phyloP scores from a whole-genome alignment of 2,797 vertebrate genomes.

The Carduelis carduelis region DNA sequence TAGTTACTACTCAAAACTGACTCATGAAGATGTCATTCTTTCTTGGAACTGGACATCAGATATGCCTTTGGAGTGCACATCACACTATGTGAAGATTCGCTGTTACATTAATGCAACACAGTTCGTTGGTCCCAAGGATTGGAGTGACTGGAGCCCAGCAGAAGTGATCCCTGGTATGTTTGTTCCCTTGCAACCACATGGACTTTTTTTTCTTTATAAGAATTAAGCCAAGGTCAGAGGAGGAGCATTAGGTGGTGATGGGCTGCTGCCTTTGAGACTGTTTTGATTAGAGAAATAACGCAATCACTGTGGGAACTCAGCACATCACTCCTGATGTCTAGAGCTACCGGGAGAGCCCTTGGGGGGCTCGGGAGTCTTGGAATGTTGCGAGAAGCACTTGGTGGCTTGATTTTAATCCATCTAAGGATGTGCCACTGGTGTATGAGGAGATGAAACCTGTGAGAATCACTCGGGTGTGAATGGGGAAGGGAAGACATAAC shows the following conservation, averaged over 20 bases:
- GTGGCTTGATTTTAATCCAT: no score
- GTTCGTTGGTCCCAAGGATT: constrained; percentile 62
- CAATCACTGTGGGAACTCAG: no score
- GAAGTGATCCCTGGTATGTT: constrained; percentile 70
- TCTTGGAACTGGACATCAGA: constrained; percentile 78
- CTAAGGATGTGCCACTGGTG: no score
- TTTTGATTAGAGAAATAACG: not conserved
- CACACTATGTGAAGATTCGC: constrained; percentile 69
- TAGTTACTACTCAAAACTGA: constrained; percentile 55
- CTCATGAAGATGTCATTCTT: constrained; percentile 16
- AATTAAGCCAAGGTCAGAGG: not conserved
- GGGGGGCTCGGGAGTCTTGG: no score
- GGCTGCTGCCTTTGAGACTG: not conserved
- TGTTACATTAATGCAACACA: constrained; percentile 44
- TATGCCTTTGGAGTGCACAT: constrained; percentile 73
- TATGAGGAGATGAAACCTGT: no score
- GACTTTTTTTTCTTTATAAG: not conserved
- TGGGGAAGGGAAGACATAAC: no score
- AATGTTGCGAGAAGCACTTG: no score
- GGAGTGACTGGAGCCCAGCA: constrained; percentile 75
- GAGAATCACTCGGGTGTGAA: no score
- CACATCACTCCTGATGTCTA: no score
- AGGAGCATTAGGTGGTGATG: not conserved
- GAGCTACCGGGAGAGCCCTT: no score
- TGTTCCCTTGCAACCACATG: not conserved